phyloP scores from a whole-genome alignment of 2,888 invertebrate species.

The Axea sp. region DNA sequence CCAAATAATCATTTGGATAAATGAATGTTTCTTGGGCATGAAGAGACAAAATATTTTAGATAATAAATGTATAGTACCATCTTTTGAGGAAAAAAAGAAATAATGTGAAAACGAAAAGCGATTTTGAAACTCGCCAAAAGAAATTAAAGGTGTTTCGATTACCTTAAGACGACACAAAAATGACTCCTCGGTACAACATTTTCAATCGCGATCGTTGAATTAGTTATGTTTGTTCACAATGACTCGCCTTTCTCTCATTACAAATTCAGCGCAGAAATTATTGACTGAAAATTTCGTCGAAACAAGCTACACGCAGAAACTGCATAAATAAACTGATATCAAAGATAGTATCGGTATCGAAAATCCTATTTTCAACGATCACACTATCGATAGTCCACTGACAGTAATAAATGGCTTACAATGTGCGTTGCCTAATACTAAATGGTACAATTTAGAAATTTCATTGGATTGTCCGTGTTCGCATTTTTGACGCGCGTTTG shows the following conservation, averaged over 20 bases:
- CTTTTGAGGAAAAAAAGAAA: too few species aligned
- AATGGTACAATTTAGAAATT: constrained; percentile 53
- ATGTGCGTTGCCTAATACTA: constrained; percentile 47
- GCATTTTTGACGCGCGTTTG: constrained; percentile 46
- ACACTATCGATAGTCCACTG: constrained; percentile 33
- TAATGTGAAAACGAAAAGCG: too few species aligned
- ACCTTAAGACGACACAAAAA: background rate
- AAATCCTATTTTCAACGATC: constrained; percentile 49
- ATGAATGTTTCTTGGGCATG: too few species aligned
- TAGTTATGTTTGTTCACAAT: constrained; percentile 24
- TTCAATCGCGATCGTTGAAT: constrained; percentile 18
- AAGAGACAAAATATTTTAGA: too few species aligned
- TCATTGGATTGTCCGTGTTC: constrained; percentile 42
- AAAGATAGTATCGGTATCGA: constrained; percentile 47
- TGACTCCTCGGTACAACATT: background rate
- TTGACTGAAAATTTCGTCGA: constrained; percentile 50
- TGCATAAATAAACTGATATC: constrained; percentile 50
- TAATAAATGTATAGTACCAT: too few species aligned
- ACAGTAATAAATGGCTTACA: constrained; percentile 52
- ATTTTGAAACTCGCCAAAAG: too few species aligned
- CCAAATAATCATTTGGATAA: too few species aligned
- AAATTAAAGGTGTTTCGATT: too few species aligned
- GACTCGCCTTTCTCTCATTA: constrained; percentile 52
- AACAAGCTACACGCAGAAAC: constrained; percentile 36
- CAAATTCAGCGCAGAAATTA: constrained; percentile 43